phyloP scores from a whole-genome alignment of 37 sponge, comb jelly and placozoan genomes.

The Halichondria panicea region DNA sequence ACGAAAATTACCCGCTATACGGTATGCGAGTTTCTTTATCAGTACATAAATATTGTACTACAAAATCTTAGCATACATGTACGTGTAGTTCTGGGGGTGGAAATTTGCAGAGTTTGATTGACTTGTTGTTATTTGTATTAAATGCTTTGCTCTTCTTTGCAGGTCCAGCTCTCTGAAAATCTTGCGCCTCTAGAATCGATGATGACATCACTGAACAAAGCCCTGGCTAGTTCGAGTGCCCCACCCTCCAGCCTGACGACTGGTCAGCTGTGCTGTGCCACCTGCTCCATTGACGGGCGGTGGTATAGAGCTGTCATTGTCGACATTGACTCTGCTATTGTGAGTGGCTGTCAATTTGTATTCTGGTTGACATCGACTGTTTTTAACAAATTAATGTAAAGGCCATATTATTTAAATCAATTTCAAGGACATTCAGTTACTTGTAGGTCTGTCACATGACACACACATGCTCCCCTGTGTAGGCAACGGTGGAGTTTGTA shows the following conservation, averaged over 20 bases:
- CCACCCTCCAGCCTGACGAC: background rate
- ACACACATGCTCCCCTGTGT: background rate
- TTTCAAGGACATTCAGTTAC: background rate
- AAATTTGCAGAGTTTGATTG: no score
- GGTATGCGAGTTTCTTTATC: no score
- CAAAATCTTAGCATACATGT: no score
- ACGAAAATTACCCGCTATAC: no score
- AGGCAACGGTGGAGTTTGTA: constrained; percentile 24
- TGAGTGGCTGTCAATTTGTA: background rate
- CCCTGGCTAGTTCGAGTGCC: background rate
- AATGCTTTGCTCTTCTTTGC: background rate
- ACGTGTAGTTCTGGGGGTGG: no score
- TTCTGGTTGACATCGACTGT: background rate
- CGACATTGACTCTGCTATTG: background rate
- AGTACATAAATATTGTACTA: no score
- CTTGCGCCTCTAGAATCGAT: background rate
- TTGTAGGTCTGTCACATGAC: background rate
- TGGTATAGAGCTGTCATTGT: constrained; percentile 20
- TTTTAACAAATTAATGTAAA: background rate
- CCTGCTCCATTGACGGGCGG: background rate
- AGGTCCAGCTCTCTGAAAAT: background rate
- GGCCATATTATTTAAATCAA: background rate
- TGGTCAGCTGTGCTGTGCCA: constrained; percentile 8
- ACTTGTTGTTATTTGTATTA: background rate
- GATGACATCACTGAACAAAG: background rate